These are phyloP conservation scores for Chaitophorus viminalis DNA, from an alignment of 2,888 invertebrate species.

Conservation along the genomic window DNA sequence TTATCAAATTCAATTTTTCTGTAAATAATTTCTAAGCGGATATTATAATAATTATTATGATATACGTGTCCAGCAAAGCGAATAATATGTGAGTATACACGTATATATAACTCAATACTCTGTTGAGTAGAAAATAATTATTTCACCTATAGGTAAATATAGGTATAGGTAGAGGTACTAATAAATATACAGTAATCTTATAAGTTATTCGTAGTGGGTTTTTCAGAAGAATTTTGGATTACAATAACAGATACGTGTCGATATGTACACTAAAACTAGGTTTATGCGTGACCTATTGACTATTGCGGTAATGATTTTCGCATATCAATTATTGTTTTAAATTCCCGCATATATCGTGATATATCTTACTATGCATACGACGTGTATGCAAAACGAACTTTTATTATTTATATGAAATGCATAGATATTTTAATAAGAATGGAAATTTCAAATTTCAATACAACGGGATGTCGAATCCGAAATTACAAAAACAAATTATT, in stretches of 20 bases:
- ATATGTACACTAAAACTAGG: conserved; percentile 16
- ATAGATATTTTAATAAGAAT: conserved; percentile 12
- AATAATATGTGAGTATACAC: too few species aligned
- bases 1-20: too few species aligned
- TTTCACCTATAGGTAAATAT: too few species aligned
- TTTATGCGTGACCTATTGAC: conserved; percentile 10
- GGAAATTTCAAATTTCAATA: neutral
- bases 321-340: neutral
- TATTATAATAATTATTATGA: too few species aligned
- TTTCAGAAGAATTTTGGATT: neutral
- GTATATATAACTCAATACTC: too few species aligned
- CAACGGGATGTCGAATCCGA: neutral
- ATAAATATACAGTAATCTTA: neutral
- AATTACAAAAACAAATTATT: neutral
- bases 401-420: neutral
- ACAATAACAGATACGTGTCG: neutral
- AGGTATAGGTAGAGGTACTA: too few species aligned
- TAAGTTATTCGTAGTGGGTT: neutral
- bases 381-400: neutral
- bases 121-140: too few species aligned
- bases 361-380: too few species aligned
- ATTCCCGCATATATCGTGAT: neutral
- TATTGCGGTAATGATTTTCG: conserved; percentile 10
- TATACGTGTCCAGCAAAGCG: too few species aligned
- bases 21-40: too few species aligned